Base-by-base conservation (phyloP, 2,797 vertebrate species). In the Miichthys miiuy region DNA sequence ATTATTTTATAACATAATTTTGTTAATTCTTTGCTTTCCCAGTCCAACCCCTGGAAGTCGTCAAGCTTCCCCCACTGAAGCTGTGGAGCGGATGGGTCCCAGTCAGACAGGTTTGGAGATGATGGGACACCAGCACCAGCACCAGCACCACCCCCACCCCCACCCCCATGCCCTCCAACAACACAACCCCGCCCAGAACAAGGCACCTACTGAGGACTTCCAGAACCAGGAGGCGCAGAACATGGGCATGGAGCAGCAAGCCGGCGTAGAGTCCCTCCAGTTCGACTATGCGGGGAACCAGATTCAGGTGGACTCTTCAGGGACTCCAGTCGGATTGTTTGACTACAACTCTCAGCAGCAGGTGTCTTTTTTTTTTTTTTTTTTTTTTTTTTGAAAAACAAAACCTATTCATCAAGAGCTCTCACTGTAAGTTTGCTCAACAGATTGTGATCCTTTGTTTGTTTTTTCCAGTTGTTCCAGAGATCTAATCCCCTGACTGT, bases 271-370 rank as follows among this genome's bases (percentile, higher is more conserved):
- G 94, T 97, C 98, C 51, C 95, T 99, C 23, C 98, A 99, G 88
- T 99, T 99, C 91, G 98, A 99, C 88, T 99, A 99, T 75, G 97
- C 97, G 80, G 97, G 97, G 72, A 99, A 96, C 93, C 98, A 98
- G 93, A 97, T 99, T 89, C 97, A 97, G 84, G 97, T 99, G 95
- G 98, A 99, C 93, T 98, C 98, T 79, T 96, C 97, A 5, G 98
- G 97, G 92, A 96, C 96, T 82, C 94, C 97, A 73, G 95, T 99
- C 27, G 97, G 97, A 87, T 94, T 99, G 89, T 99, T 99, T 91
- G 98, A 99, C 96, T 99, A 99, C 95, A 97, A 66, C 94, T 97
- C 98, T 79, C 98, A 99, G 89, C 98, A 99, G 86, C 95, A 95
- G 94, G 95, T 95, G 3, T 4, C 27, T 1, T 27, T 27, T 27